phyloP scores from a whole-genome alignment of 2,113 vertebrate species.

The Aplodontia rufa region DNA sequence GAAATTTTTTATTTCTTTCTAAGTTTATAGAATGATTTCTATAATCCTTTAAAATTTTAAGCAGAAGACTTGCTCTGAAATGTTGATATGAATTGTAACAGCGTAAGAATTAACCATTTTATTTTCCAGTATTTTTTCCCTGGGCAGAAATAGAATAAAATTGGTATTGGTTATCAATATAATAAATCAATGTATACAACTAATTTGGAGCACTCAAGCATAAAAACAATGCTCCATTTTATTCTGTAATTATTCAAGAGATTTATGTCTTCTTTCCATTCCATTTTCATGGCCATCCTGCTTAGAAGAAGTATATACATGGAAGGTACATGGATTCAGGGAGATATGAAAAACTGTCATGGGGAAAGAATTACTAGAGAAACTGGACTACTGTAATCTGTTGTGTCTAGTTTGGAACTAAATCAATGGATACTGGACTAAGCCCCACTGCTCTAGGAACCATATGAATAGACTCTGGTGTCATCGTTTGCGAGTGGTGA shows the following conservation, averaged over 20 bases:
- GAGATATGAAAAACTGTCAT: conserved; percentile 28
- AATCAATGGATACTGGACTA: conserved; percentile 43
- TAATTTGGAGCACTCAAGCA: conserved; percentile 58
- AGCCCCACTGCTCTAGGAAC: conserved; percentile 18
- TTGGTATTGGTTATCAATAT: conserved; percentile 58
- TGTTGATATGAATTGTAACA: conserved; percentile 23
- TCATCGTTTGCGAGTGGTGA: background rate
- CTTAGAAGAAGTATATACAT: conserved; percentile 1
- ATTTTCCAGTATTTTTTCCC: conserved; percentile 48
- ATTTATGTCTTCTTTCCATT: conserved; percentile 60
- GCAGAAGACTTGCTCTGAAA: conserved; percentile 18
- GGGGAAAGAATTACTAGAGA: conserved; percentile 50
- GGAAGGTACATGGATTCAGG: background rate
- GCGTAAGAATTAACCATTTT: conserved; percentile 19
- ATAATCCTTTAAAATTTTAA: conserved; percentile 63
- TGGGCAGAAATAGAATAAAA: conserved; percentile 38
- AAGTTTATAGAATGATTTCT: conserved; percentile 35
- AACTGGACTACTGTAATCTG: conserved; percentile 45
- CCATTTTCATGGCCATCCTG: conserved; percentile 36
- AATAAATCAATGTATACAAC: conserved; percentile 57
- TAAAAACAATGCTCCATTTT: conserved; percentile 59
- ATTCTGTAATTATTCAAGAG: conserved; percentile 68
- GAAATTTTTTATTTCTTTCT: conserved; percentile 28
- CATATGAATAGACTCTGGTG: background rate
- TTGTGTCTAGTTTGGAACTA: conserved; percentile 53